Conservation (phyloP, 1,140 invertebrate species). For the Sminthurides bifidus region DNA sequence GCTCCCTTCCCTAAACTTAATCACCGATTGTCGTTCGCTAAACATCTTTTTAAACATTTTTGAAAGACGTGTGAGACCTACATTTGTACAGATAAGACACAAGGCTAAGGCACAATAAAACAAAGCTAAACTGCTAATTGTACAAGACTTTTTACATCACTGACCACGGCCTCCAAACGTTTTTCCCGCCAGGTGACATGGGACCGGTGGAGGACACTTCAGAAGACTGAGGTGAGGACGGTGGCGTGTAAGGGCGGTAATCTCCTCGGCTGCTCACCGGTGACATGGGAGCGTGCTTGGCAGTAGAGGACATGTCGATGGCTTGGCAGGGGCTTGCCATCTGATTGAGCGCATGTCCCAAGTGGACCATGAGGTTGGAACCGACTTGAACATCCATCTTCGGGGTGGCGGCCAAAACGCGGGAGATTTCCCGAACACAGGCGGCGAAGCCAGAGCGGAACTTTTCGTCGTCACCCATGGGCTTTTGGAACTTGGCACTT, state of each 20-base stretch:
- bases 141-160: background rate
- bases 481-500: constrained; percentile 23
- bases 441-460: constrained; percentile 45
- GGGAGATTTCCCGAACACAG: constrained; percentile 38
- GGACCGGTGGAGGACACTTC: constrained; percentile 1
- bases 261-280: constrained; percentile 10
- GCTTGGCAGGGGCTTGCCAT: constrained; percentile 15
- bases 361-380: constrained; percentile 32
- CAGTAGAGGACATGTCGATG: background rate
- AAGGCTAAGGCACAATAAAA: constrained; percentile 1
- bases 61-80: constrained; percentile 4
- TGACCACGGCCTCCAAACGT: constrained; percentile 23
- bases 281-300: background rate
- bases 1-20: too few relatives aligned
- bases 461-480: constrained; percentile 42
- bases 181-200: background rate
- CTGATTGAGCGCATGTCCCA: constrained; percentile 31
- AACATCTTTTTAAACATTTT: constrained; percentile 8
- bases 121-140: background rate
- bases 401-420: constrained; percentile 44
- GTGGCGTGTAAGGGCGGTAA: constrained; percentile 31
- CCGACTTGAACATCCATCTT: constrained; percentile 38
- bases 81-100: constrained; percentile 6
- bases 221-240: constrained; percentile 22
- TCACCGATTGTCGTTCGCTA: background rate